These are phyloP conservation scores for Triplophysa rosa DNA, from an alignment of 2,113 vertebrate species.

Conservation along the genomic window DNA sequence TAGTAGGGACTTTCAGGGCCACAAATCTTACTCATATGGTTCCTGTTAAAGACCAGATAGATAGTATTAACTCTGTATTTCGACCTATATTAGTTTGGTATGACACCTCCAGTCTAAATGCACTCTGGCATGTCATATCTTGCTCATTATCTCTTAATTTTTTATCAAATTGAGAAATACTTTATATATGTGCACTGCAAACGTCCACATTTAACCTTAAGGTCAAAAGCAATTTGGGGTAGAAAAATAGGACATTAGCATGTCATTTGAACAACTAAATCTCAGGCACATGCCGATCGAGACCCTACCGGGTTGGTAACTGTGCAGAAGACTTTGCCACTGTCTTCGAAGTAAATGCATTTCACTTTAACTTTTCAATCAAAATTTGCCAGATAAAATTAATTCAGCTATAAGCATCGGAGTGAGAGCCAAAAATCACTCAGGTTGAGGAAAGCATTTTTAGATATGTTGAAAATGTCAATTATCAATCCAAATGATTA, in stretches of 20 bases:
- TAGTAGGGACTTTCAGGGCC: background rate
- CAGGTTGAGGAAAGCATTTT: conserved; percentile 49
- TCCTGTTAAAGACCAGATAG: background rate
- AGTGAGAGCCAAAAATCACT: conserved; percentile 59
- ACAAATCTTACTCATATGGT: background rate
- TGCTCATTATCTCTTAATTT: conserved; percentile 52
- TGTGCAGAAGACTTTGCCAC: conserved; percentile 53
- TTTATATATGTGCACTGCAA: conserved; percentile 47
- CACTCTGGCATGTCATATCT: conserved; percentile 40
- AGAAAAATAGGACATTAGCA: conserved; percentile 50
- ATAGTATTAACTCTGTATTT: background rate
- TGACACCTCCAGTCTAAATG: conserved; percentile 47
- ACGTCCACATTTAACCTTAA: conserved; percentile 50
- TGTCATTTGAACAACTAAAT: conserved; percentile 39
- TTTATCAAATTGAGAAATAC: conserved; percentile 37
- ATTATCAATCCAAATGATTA: conserved; percentile 51
- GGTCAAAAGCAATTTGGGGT: conserved; percentile 55
- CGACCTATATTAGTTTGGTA: conserved; percentile 27
- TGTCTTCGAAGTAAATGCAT: conserved; percentile 66
- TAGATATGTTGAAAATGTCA: conserved; percentile 52
- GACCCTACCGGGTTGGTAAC: conserved; percentile 49
- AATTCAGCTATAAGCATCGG: conserved; percentile 61
- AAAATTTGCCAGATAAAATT: conserved; percentile 60
- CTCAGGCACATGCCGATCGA: conserved; percentile 43
- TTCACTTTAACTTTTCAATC: conserved; percentile 64